Conservation (phyloP, 35 echinoderm and acorn worm genomes). For the Patiria miniata region DNA sequence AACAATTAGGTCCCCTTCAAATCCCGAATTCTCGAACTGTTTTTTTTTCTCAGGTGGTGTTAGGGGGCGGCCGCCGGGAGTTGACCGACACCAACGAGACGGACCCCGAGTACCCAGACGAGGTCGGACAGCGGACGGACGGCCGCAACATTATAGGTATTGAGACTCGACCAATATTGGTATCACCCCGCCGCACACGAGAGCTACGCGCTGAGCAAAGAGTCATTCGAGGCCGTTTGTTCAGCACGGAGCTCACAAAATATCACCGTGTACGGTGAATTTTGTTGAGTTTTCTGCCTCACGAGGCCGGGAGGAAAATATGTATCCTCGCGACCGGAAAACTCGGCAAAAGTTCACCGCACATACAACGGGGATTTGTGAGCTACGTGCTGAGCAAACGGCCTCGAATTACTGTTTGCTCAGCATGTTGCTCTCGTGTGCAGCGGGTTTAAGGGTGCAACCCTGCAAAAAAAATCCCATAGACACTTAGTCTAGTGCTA, state of each 20-base stretch:
- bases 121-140: slow-evolving; percentile 3
- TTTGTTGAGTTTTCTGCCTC: no score
- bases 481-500: neutral
- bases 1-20: no score
- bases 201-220: neutral
- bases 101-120: slow-evolving; percentile 32
- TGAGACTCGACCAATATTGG: neutral
- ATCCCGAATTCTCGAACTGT: no score
- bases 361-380: no score
- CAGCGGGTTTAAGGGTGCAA: no score
- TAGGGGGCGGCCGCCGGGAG: slow-evolving; percentile 24
- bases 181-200: neutral
- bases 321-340: neutral
- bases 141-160: slow-evolving; percentile 22
- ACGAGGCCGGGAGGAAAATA: no score
- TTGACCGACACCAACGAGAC: neutral
- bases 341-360: no score
- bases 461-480: no score
- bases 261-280: neutral
- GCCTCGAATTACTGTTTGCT: no score
- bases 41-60: neutral
- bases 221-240: neutral
- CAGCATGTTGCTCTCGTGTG: no score
- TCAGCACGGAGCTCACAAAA: neutral
- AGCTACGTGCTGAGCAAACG: no score